Percentiles rank a stretch among this genome's conserved stretches.
Evolutionary conservation across 2,888 invertebrate species (phyloP).

Genomic region (Stenotaenia linearis): DNA sequence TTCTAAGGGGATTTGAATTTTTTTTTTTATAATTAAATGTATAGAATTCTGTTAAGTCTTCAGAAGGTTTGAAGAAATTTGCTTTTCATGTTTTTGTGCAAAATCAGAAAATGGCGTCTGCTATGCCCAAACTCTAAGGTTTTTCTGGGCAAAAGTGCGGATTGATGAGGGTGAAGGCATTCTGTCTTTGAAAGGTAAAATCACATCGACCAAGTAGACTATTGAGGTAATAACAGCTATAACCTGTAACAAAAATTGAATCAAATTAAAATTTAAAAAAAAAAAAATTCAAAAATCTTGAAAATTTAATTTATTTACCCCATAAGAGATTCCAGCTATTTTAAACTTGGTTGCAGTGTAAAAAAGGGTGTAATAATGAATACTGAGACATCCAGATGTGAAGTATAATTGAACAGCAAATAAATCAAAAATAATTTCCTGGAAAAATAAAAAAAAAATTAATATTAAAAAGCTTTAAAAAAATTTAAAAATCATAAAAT

Average conservation of each 20-base stretch:
- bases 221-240: background rate
- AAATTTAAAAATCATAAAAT: too few relatives aligned
- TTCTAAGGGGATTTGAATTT: too few relatives aligned
- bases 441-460: background rate
- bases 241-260: background rate
- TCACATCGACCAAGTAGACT: background rate
- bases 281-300: background rate
- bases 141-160: background rate
- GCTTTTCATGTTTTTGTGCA: too few relatives aligned
- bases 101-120: too few relatives aligned
- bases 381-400: background rate
- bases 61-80: too few relatives aligned
- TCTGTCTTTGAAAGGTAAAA: background rate
- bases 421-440: slow-evolving; percentile 4
- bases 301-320: background rate
- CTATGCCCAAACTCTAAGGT: background rate
- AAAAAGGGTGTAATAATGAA: background rate
- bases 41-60: too few relatives aligned
- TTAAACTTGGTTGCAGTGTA: background rate
- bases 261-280: too few relatives aligned
- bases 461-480: background rate
- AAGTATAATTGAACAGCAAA: background rate
- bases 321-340: background rate
- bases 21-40: too few relatives aligned
- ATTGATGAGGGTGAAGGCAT: background rate